Percentiles rank a stretch among this genome's conserved stretches.
These are phyloP conservation scores for Bubo bubo DNA, from an alignment of 2,113 vertebrate genomes.

Conservation along the genomic window DNA sequence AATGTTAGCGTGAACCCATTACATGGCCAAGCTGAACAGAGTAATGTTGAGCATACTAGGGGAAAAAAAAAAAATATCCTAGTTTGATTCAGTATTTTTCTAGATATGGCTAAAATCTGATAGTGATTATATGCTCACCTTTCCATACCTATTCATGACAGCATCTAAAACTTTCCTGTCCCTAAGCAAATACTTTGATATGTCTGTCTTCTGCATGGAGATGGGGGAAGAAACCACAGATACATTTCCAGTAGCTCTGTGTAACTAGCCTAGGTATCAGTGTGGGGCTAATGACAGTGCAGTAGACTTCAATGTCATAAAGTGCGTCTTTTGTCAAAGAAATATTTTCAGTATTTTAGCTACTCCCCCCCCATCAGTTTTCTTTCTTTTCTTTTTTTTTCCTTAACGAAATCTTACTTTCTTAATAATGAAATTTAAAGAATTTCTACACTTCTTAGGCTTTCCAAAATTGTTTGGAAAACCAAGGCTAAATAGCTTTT, in stretches of 20 bases:
- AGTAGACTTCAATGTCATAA: background rate
- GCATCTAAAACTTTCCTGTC: background rate
- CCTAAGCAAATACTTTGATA: background rate
- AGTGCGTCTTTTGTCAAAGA: background rate
- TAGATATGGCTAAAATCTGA: background rate
- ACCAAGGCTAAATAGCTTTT: background rate
- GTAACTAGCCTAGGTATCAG: background rate
- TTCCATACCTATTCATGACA: background rate
- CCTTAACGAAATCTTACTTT: background rate
- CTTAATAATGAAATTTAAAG: background rate
- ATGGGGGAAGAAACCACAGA: background rate
- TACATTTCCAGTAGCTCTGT: background rate
- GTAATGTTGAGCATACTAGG: background rate
- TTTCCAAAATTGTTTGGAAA: background rate
- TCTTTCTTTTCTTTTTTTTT: background rate
- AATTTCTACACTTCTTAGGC: background rate
- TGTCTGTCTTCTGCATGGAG: background rate
- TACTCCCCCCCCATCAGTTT: background rate
- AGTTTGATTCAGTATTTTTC: background rate
- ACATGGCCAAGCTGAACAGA: background rate
- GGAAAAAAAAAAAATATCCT: background rate
- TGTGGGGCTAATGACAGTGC: background rate
- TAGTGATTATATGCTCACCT: background rate
- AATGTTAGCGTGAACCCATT: background rate
- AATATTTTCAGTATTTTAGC: background rate